phyloP scores from a whole-genome alignment of 2,113 vertebrate genomes.

The Protomyctophum bolini region DNA sequence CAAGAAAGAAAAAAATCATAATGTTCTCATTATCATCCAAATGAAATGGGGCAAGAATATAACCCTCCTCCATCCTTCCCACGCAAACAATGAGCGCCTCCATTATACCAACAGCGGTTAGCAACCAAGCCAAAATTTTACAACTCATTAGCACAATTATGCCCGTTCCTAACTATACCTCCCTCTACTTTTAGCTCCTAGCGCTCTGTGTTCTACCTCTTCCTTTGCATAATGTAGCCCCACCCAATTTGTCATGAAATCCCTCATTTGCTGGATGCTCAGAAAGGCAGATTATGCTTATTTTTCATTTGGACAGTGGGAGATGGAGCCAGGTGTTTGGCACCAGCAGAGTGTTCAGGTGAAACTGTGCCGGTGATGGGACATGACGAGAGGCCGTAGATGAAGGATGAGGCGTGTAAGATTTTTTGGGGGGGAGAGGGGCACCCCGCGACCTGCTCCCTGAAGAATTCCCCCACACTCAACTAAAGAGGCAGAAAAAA shows the following conservation, averaged over 20 bases:
- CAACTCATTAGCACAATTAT: slow-evolving; percentile 65
- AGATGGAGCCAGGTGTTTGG: slow-evolving; percentile 99
- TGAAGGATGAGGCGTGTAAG: slow-evolving; percentile 99
- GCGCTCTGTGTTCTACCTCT: slow-evolving; percentile 84
- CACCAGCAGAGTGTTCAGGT: slow-evolving; percentile 99
- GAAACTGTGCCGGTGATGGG: slow-evolving; percentile 97
- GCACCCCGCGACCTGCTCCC: slow-evolving; percentile 89
- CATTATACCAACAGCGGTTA: slow-evolving; percentile 48
- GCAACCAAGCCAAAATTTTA: slow-evolving; percentile 42
- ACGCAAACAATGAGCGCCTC: slow-evolving; percentile 11
- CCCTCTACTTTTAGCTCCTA: slow-evolving; percentile 44
- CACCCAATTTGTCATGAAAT: slow-evolving; percentile 98
- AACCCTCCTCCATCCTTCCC: background rate
- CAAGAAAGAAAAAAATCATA: slow-evolving; percentile 5
- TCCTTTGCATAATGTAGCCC: slow-evolving; percentile 89
- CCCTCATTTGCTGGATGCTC: slow-evolving; percentile 99
- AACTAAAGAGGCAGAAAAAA: slow-evolving; percentile 45
- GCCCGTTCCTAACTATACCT: slow-evolving; percentile 43
- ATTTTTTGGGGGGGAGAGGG: slow-evolving; percentile 84
- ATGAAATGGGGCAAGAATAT: slow-evolving; percentile 14
- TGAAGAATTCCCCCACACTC: slow-evolving; percentile 79
- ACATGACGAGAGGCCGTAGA: slow-evolving; percentile 95
- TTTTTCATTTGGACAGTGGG: slow-evolving; percentile 99
- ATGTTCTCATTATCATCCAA: slow-evolving; percentile 18
- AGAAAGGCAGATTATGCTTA: slow-evolving; percentile 99